phyloP scores from a whole-genome alignment of 2,888 invertebrate genomes.

The Lasioglossum malachurum region DNA sequence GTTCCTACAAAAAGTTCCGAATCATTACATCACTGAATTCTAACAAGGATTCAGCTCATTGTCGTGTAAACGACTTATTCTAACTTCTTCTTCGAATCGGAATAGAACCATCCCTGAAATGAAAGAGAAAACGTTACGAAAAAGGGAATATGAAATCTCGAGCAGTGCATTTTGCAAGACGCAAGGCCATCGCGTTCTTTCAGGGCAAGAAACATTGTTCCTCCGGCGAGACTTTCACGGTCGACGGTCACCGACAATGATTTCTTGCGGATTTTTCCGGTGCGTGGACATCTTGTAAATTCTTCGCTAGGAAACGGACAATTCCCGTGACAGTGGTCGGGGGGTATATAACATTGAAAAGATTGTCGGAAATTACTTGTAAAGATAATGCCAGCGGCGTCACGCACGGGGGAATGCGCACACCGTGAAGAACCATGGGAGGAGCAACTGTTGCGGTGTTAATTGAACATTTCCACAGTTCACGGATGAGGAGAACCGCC shows the following conservation, averaged over 20 bases:
- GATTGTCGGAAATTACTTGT: constrained; percentile 18
- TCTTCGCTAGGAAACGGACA: constrained; percentile 7
- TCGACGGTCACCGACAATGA: not conserved
- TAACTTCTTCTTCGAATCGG: too few relatives aligned
- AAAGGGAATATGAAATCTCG: not conserved
- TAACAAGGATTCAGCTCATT: not conserved
- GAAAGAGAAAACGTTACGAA: not conserved
- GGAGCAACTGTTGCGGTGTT: constrained; percentile 11
- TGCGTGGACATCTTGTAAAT: not conserved
- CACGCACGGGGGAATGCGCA: not conserved
- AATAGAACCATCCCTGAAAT: too few relatives aligned
- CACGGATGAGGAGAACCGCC: not conserved
- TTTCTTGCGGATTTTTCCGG: constrained; percentile 3
- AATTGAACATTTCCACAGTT: constrained; percentile 8
- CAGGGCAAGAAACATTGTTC: not conserved
- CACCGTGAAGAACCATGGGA: constrained; percentile 4
- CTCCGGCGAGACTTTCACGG: not conserved
- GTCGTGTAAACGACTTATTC: not conserved
- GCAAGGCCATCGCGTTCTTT: not conserved
- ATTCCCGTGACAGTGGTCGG: not conserved
- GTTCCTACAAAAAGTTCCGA: not conserved
- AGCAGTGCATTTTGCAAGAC: not conserved
- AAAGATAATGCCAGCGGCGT: constrained; percentile 13
- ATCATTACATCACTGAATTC: not conserved
- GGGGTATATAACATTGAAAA: not conserved